Percentiles rank a stretch among this genome's conserved stretches.
These are phyloP conservation scores for Pituophis catenifer DNA, from an alignment of 2,113 vertebrate species.

Conservation along the genomic window DNA sequence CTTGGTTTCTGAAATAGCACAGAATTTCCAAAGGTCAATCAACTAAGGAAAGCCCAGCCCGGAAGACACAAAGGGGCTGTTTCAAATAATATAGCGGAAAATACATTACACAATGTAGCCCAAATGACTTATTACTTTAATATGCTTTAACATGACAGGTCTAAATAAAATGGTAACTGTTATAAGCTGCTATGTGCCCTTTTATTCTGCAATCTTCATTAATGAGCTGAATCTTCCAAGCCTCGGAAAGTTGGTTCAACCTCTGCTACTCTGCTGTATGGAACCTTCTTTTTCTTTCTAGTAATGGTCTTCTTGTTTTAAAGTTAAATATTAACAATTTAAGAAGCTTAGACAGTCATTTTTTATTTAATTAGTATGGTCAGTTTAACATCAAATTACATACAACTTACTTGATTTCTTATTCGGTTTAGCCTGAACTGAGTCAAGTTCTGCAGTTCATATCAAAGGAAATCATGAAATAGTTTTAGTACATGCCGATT, in stretches of 20 bases:
- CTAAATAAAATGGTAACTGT: neutral
- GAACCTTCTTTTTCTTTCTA: neutral
- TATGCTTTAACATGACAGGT: neutral
- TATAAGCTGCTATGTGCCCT: neutral
- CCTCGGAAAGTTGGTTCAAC: neutral
- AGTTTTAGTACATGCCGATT: neutral
- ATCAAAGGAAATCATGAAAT: conserved; percentile 4
- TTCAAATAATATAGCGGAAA: neutral
- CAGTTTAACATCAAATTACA: neutral
- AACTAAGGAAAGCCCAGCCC: neutral
- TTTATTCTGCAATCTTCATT: neutral
- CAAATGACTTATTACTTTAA: neutral
- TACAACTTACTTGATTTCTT: neutral
- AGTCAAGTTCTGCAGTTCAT: conserved; percentile 12
- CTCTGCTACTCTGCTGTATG: neutral
- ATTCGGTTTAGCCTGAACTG: neutral
- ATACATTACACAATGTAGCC: neutral
- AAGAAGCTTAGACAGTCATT: neutral
- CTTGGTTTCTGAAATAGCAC: neutral
- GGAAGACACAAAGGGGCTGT: neutral
- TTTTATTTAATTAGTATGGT: neutral
- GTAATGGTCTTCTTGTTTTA: neutral
- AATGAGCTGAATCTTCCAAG: neutral
- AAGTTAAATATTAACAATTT: neutral
- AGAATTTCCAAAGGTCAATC: neutral